phyloP scores from a whole-genome alignment of 1,140 invertebrate species.

The Chlorops oryzae region DNA sequence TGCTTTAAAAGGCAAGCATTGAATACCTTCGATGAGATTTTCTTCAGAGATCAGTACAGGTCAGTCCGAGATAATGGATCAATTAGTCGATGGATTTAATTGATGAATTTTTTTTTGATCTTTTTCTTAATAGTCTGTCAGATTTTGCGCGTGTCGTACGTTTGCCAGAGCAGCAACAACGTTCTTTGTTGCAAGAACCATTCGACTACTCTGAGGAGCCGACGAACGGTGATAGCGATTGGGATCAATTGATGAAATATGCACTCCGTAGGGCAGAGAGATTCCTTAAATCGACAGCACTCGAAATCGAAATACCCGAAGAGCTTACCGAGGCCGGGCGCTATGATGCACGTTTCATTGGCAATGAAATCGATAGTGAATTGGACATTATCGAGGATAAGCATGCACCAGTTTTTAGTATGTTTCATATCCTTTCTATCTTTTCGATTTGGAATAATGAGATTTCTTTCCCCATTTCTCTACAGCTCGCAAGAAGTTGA shows the following conservation, averaged over 20 bases:
- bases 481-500: constrained; percentile 67
- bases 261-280: constrained; percentile 63
- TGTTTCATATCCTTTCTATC: constrained; percentile 44
- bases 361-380: constrained; percentile 72
- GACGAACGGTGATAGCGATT: constrained; percentile 66
- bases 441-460: not conserved
- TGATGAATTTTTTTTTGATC: constrained; percentile 7
- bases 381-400: constrained; percentile 74
- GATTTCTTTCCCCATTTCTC: not conserved
- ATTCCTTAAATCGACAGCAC: constrained; percentile 68
- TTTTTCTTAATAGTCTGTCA: constrained; percentile 50
- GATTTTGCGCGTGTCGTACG: constrained; percentile 64
- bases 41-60: constrained; percentile 57
- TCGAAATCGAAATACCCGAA: constrained; percentile 65
- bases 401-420: constrained; percentile 69
- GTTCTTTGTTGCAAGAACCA: constrained; percentile 58
- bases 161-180: constrained; percentile 58
- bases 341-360: constrained; percentile 68
- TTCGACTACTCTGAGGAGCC: constrained; percentile 62
- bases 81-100: not conserved
- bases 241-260: constrained; percentile 72
- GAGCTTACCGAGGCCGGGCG: constrained; percentile 63
- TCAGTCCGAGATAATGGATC: constrained; percentile 35
- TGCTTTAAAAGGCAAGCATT: constrained; percentile 73
- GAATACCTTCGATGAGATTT: constrained; percentile 68